Evolutionary conservation across 23 tunicate genomes (phyloP).

Genomic region (Clavelina lepadiformis): DNA sequence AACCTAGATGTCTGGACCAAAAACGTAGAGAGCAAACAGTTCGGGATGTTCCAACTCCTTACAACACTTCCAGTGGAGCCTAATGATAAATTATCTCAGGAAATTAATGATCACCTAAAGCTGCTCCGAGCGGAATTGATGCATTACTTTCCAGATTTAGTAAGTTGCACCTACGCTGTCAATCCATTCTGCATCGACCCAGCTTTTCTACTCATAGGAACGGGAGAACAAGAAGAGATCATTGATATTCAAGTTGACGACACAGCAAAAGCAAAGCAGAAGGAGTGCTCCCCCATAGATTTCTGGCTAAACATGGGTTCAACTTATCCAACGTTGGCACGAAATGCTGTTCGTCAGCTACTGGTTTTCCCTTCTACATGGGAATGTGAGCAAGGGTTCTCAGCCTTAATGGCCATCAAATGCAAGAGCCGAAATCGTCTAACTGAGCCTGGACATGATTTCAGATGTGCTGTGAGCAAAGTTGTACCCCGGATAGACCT

Average conservation of each 20-base stretch:
- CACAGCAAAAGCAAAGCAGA: conserved; percentile 46
- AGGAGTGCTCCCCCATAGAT: conserved; percentile 53
- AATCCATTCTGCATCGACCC: conserved; percentile 53
- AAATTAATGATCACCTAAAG: conserved; percentile 34
- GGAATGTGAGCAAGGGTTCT: conserved; percentile 66
- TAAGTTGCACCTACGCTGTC: conserved; percentile 40
- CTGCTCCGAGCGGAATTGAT: conserved; percentile 37
- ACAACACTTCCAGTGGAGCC: conserved; percentile 18
- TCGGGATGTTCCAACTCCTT: conserved; percentile 46
- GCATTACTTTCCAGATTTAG: conserved; percentile 54
- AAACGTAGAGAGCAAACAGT: conserved; percentile 37
- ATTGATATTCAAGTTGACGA: conserved; percentile 52
- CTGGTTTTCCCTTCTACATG: conserved; percentile 44
- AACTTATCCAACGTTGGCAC: conserved; percentile 38
- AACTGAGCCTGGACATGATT: conserved; percentile 38
- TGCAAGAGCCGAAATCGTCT: conserved; percentile 44
- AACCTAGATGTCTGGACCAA: conserved; percentile 43
- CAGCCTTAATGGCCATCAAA: conserved; percentile 36
- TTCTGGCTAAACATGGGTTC: conserved; percentile 54
- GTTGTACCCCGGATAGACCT: conserved; percentile 16
- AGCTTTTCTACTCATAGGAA: conserved; percentile 44
- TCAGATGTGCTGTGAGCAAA: conserved; percentile 30
- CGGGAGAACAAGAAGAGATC: conserved; percentile 45
- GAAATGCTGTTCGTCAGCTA: conserved; percentile 50
- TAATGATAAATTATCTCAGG: conserved; percentile 31